Percentiles rank a stretch among this genome's conserved stretches.
Evolutionary conservation across 2,113 vertebrate genomes (phyloP).

Genomic region (Myotis yumanensis): DNA sequence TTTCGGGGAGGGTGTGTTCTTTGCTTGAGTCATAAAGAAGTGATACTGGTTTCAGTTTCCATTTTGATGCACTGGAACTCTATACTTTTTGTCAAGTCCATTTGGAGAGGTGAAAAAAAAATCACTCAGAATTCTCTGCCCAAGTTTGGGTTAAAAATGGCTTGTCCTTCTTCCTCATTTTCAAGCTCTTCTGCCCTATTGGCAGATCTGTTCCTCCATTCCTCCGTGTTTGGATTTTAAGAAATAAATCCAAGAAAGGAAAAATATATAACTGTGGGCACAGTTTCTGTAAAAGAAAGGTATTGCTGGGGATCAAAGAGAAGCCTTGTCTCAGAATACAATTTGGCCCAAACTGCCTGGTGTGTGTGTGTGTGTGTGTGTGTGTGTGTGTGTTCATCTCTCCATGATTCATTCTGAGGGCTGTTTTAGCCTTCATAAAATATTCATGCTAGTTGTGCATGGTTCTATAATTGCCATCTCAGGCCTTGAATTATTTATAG

Average conservation of each 20-base stretch:
- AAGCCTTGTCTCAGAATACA: slow-evolving; percentile 82
- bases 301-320: slow-evolving; percentile 77
- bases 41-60: slow-evolving; percentile 56
- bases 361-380: slow-evolving; percentile 74
- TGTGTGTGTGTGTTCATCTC: slow-evolving; percentile 83
- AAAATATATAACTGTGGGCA: slow-evolving; percentile 49
- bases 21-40: slow-evolving; percentile 21
- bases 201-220: background rate
- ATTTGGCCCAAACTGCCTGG: slow-evolving; percentile 78
- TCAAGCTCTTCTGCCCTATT: background rate
- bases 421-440: slow-evolving; percentile 94
- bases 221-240: slow-evolving; percentile 56
- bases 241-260: slow-evolving; percentile 64
- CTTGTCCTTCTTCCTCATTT: background rate
- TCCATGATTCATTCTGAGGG: slow-evolving; percentile 92
- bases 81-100: background rate
- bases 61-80: slow-evolving; percentile 16
- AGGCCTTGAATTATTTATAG: slow-evolving; percentile 99
- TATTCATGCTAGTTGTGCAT: slow-evolving; percentile 96
- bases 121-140: slow-evolving; percentile 26
- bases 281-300: slow-evolving; percentile 66
- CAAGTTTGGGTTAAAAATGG: slow-evolving; percentile 58
- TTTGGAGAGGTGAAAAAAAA: slow-evolving; percentile 58
- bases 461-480: slow-evolving; percentile 99
- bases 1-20: slow-evolving; percentile 28